phyloP scores from a whole-genome alignment of 23 tunicate species.

The Aplidium turbinatum region DNA sequence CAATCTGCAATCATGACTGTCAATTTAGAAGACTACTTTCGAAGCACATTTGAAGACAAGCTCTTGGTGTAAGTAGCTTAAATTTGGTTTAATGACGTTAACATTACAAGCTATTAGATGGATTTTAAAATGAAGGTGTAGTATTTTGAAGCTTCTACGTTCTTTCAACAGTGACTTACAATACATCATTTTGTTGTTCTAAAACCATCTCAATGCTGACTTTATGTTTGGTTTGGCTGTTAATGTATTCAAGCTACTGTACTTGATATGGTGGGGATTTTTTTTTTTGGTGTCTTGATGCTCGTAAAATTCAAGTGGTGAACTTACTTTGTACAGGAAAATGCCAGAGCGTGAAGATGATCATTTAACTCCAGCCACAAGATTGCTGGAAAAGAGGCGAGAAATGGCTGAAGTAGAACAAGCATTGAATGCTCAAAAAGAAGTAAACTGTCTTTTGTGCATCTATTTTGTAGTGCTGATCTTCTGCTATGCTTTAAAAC shows the following conservation, averaged over 20 bases:
- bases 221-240: too few species aligned
- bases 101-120: too few species aligned
- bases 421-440: conserved; percentile 93
- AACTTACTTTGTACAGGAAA: conserved; percentile 29
- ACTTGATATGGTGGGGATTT: too few species aligned
- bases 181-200: too few species aligned
- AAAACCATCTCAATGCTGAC: too few species aligned
- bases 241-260: too few species aligned
- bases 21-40: conserved; percentile 91
- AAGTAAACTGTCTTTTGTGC: conserved; percentile 43
- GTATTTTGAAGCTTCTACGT: too few species aligned
- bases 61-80: conserved; percentile 74
- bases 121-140: too few species aligned
- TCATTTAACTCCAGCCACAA: conserved; percentile 96
- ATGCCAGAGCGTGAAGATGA: conserved; percentile 97
- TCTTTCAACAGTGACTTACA: too few species aligned
- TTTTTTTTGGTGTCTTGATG: background rate
- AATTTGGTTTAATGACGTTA: too few species aligned
- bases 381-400: conserved; percentile 85
- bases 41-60: conserved; percentile 91
- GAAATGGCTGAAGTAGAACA: conserved; percentile 99
- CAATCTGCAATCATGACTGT: conserved; percentile 88
- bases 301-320: background rate
- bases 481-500: too few species aligned
- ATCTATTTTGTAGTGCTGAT: too few species aligned